phyloP scores from a whole-genome alignment of 37 sponge, comb jelly and placozoan genomes.

The Theonella swinhoei region DNA sequence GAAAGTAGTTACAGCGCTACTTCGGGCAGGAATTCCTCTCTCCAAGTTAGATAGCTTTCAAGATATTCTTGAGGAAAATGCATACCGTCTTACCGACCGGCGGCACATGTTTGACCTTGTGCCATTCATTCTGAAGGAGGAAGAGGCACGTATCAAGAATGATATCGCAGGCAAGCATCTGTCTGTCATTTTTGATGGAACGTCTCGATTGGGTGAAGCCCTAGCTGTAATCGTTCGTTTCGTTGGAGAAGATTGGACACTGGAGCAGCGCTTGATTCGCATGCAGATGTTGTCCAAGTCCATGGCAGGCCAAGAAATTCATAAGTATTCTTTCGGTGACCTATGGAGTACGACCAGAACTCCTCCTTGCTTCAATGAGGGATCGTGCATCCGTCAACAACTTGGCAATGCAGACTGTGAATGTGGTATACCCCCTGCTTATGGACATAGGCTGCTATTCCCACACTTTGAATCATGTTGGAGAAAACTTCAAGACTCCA shows the following conservation, averaged over 20 bases:
- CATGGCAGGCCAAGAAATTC: slow-evolving; percentile 3
- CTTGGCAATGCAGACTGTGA: slow-evolving; percentile 15
- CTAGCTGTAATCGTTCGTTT: slow-evolving; percentile 28
- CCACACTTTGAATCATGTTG: slow-evolving; percentile 5
- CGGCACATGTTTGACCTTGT: slow-evolving; percentile 16
- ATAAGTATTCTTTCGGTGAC: slow-evolving; percentile 8
- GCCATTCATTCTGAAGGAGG: slow-evolving; percentile 31
- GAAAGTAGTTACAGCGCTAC: slow-evolving; percentile 35
- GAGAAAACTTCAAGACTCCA: slow-evolving; percentile 33
- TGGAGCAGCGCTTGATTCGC: slow-evolving; percentile 28
- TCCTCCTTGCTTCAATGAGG: slow-evolving; percentile 23
- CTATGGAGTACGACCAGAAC: slow-evolving; percentile 3
- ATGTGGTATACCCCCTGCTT: slow-evolving; percentile 29
- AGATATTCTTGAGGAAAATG: slow-evolving; percentile 39
- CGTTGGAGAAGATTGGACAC: slow-evolving; percentile 15
- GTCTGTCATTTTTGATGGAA: slow-evolving; percentile 45
- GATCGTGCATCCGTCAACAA: slow-evolving; percentile 29
- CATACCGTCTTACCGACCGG: slow-evolving; percentile 23
- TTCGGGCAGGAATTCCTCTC: slow-evolving; percentile 37
- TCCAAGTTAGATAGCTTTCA: slow-evolving; percentile 25
- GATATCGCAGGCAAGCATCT: slow-evolving; percentile 12
- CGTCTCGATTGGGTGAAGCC: slow-evolving; percentile 49
- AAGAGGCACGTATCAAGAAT: slow-evolving; percentile 22
- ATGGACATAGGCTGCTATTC: slow-evolving; percentile 46
- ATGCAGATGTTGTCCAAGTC: slow-evolving; percentile 30